phyloP scores from a whole-genome alignment of 2,113 vertebrate genomes.

The Odontophorus gujanensis region DNA sequence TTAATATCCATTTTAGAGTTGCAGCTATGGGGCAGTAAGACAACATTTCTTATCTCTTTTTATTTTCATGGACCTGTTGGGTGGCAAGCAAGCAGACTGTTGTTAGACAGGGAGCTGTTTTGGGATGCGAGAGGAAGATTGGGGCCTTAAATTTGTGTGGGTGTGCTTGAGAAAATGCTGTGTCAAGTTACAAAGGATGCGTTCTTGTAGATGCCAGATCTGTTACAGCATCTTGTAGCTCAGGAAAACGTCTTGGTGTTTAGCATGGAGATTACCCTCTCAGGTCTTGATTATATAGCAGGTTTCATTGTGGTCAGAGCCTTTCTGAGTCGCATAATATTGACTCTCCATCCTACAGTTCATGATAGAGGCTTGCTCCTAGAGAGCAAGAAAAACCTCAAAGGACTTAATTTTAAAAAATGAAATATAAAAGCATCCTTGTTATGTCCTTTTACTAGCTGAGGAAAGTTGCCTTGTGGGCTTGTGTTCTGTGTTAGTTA shows the following conservation, averaged over 20 bases:
- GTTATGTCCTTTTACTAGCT: not conserved
- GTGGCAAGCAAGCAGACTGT: not conserved
- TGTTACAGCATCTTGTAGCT: not conserved
- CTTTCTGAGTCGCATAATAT: not conserved
- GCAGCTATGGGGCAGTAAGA: not conserved
- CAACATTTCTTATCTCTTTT: not conserved
- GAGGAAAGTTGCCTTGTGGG: not conserved
- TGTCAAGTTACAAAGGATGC: constrained; percentile 10
- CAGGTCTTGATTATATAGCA: not conserved
- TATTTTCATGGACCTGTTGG: not conserved
- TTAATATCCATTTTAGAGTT: not conserved
- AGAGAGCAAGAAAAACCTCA: not conserved
- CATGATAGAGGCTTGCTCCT: not conserved
- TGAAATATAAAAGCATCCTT: not conserved
- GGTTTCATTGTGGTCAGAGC: not conserved
- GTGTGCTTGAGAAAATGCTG: constrained; percentile 22
- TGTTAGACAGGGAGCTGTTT: constrained; percentile 6
- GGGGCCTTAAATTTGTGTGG: not conserved
- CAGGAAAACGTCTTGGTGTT: not conserved
- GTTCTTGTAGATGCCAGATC: constrained; percentile 28
- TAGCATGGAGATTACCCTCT: not conserved
- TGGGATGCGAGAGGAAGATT: not conserved
- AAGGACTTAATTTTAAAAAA: not conserved
- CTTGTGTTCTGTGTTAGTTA: not conserved
- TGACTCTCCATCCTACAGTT: not conserved